Conservation (phyloP, 2,113 vertebrate species). For the Menura novaehollandiae region DNA sequence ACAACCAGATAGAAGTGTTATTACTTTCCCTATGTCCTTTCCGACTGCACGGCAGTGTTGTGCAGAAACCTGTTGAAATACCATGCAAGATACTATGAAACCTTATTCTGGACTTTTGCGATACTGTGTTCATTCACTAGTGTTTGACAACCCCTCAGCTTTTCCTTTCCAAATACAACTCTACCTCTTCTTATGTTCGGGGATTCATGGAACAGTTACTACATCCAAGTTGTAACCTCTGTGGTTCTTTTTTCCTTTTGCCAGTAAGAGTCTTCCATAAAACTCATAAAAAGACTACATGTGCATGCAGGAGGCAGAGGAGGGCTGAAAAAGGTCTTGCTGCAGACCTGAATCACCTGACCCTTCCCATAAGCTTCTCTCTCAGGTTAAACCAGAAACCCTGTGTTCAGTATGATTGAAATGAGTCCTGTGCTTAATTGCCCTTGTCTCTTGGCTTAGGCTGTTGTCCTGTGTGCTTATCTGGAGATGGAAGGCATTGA, state of each 20-base stretch:
- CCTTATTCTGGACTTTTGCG: background rate
- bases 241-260: background rate
- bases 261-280: background rate
- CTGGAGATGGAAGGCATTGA: constrained; percentile 84
- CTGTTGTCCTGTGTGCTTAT: constrained; percentile 87
- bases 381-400: background rate
- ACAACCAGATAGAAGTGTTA: background rate
- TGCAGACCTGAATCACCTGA: background rate
- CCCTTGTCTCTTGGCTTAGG: constrained; percentile 71
- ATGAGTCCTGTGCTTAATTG: background rate
- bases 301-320: background rate
- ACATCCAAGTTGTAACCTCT: background rate
- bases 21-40: background rate
- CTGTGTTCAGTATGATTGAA: background rate
- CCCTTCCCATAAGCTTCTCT: background rate
- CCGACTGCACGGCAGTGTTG: fast-evolving
- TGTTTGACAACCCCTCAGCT: background rate
- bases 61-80: background rate
- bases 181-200: background rate
- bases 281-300: background rate
- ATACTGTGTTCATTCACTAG: background rate
- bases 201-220: background rate
- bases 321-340: background rate
- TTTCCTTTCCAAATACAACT: background rate
- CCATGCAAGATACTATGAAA: background rate